These are phyloP conservation scores for Momotus momota DNA, from an alignment of 2,797 vertebrate genomes.

Conservation along the genomic window DNA sequence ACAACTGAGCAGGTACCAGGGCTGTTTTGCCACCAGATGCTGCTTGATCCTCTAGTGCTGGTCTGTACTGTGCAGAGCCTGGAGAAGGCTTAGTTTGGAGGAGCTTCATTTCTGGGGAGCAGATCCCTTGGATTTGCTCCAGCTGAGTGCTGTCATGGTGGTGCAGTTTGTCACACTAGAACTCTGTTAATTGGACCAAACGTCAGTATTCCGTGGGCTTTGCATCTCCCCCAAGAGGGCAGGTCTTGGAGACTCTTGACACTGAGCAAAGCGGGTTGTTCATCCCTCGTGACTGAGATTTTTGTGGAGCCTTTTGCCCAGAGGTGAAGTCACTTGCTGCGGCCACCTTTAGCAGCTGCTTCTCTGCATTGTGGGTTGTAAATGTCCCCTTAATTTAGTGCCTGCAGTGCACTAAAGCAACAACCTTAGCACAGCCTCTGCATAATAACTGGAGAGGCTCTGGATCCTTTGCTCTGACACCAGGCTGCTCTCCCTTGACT, in stretches of 20 bases:
- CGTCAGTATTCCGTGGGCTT: background rate
- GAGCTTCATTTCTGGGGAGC: background rate
- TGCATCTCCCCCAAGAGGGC: background rate
- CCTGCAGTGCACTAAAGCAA: slow-evolving; percentile 67
- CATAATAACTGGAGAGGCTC: slow-evolving; percentile 31
- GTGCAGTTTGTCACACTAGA: background rate
- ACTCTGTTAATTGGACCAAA: background rate
- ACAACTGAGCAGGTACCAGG: background rate
- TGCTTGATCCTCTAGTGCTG: background rate
- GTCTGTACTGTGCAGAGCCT: background rate
- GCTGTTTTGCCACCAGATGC: background rate
- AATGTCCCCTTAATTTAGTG: slow-evolving; percentile 69
- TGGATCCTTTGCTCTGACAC: background rate
- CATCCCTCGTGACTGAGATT: background rate
- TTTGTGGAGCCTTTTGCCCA: background rate
- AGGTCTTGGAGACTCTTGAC: background rate
- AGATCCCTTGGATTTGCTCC: background rate
- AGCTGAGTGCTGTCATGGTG: background rate
- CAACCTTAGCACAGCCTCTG: slow-evolving; percentile 52
- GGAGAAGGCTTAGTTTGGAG: background rate
- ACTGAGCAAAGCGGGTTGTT: background rate
- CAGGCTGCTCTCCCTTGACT: background rate
- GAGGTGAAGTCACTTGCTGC: background rate
- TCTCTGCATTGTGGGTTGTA: slow-evolving; percentile 61
- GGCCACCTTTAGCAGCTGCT: slow-evolving; percentile 51